These are phyloP conservation scores for Gonioctena quinquepunctata DNA, from an alignment of 1,140 invertebrate genomes.

Conservation along the genomic window DNA sequence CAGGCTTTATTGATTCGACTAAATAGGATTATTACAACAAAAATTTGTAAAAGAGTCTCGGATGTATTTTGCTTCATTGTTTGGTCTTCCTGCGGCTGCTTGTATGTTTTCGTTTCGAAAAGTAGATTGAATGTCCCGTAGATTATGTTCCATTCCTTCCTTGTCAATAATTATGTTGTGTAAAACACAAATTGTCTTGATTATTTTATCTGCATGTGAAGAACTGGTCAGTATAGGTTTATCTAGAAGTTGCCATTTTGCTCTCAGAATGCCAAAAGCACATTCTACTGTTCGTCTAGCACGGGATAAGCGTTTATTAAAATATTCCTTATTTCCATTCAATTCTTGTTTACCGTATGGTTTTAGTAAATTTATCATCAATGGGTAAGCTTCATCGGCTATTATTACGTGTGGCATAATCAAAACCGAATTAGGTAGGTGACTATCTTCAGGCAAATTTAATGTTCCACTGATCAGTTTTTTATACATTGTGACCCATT, in stretches of 20 bases:
- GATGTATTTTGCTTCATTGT: no score
- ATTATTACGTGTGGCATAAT: constrained; percentile 26
- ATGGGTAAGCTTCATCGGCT: constrained; percentile 28
- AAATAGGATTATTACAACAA: no score
- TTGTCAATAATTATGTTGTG: constrained; percentile 26
- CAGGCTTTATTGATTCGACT: no score
- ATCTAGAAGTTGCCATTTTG: not conserved
- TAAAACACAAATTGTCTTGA: constrained; percentile 15
- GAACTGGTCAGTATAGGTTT: constrained; percentile 1
- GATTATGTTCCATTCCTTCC: constrained; percentile 8
- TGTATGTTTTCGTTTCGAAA: no score
- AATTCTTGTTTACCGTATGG: not conserved
- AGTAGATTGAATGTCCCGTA: no score
- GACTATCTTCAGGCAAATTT: constrained; percentile 7
- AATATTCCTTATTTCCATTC: constrained; percentile 21
- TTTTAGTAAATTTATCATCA: constrained; percentile 22
- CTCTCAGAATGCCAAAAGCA: not conserved
- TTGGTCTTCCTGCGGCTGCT: no score
- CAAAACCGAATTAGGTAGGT: constrained; percentile 33
- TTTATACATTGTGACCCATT: no score
- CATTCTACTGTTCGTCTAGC: constrained; percentile 12
- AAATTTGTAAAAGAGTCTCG: no score
- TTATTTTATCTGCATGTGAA: not conserved
- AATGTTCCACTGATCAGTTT: not conserved
- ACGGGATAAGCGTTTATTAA: constrained; percentile 5